These are phyloP conservation scores for Thaleichthys pacificus DNA, from an alignment of 2,797 vertebrate species.

Conservation along the genomic window DNA sequence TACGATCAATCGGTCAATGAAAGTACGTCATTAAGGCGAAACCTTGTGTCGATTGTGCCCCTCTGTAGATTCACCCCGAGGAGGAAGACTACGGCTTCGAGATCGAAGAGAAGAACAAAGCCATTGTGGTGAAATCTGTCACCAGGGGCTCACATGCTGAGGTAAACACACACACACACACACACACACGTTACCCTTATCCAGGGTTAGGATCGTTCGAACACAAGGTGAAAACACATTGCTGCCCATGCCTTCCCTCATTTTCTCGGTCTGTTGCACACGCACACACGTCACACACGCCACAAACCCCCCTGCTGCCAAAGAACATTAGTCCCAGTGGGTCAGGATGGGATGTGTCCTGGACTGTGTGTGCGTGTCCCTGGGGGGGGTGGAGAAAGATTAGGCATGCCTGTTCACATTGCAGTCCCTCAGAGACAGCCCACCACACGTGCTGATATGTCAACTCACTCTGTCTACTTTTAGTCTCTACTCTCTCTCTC, in stretches of 20 bases:
- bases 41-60: constrained; percentile 15
- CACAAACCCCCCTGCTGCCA: constrained; percentile 26
- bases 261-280: neutral
- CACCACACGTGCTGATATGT: constrained; percentile 27
- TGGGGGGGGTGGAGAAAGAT: constrained; percentile 36
- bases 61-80: constrained; percentile 86
- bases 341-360: constrained; percentile 59
- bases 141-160: constrained; percentile 78
- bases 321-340: constrained; percentile 57
- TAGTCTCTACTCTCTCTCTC: neutral
- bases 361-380: constrained; percentile 35
- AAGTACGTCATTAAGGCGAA: too few relatives aligned
- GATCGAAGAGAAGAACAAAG: constrained; percentile 97
- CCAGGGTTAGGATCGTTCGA: neutral
- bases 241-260: neutral
- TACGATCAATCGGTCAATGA: too few relatives aligned
- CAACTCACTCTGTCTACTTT: constrained; percentile 13
- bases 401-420: constrained; percentile 60
- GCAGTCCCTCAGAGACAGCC: constrained; percentile 35
- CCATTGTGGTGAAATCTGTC: constrained; percentile 90
- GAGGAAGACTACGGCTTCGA: constrained; percentile 97
- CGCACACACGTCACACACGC: neutral
- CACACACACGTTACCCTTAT: neutral
- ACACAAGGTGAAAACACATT: too few relatives aligned
- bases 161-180: neutral